phyloP scores from a whole-genome alignment of 1,140 invertebrate genomes.

The Conus ventricosus region DNA sequence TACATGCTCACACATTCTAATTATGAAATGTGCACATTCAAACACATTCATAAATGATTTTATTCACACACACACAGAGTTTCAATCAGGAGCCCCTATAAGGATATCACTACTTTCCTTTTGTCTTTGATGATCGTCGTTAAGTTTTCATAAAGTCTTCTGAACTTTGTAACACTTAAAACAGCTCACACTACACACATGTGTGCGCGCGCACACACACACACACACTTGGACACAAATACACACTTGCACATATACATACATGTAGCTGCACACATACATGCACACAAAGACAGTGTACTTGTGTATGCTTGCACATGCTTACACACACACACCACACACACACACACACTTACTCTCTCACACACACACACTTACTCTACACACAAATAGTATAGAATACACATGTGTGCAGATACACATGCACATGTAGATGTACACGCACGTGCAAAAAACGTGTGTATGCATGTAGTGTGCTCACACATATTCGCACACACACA shows the following conservation, averaged over 20 bases:
- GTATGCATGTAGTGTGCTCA: not conserved
- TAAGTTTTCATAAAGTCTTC: no score
- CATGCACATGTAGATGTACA: not conserved
- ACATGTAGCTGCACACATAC: no score
- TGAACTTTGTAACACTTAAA: no score
- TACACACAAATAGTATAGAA: no score
- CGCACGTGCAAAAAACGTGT: not conserved
- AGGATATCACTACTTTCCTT: no score
- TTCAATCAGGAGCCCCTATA: no score
- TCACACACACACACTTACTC: no score
- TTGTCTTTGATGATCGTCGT: no score
- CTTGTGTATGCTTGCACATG: not conserved
- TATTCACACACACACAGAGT: not conserved
- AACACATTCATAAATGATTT: not conserved
- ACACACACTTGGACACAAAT: no score
- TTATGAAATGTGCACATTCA: not conserved
- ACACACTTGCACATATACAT: no score
- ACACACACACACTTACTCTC: not conserved
- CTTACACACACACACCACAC: not conserved
- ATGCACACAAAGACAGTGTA: not conserved
- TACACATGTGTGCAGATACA: no score
- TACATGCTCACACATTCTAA: not conserved
- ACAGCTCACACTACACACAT: no score
- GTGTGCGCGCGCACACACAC: not conserved
- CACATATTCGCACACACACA: not conserved